A percentile compares a stretch with the other conserved stretches of the same genome.
phyloP scores from a whole-genome alignment of 2,888 invertebrate genomes.

The Baccha elongata region DNA sequence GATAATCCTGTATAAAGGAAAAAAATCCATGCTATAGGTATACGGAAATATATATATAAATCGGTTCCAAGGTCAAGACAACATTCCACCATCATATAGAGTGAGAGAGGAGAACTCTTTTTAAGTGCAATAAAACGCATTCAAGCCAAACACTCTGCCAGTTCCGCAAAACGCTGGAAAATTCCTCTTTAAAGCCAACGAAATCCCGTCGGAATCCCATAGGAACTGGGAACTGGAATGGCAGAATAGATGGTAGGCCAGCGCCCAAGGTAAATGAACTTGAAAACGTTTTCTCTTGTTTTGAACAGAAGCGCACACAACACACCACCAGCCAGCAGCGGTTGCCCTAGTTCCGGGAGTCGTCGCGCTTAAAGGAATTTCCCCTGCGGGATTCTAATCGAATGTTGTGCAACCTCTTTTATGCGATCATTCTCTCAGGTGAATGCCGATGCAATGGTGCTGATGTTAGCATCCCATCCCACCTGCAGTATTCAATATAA shows the following conservation, averaged over 20 bases:
- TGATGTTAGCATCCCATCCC: constrained; percentile 45
- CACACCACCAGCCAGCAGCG: constrained; percentile 36
- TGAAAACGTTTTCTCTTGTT: constrained; percentile 65
- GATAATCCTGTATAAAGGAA: background rate
- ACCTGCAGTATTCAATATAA: constrained; percentile 60
- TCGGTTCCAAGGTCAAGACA: constrained; percentile 56
- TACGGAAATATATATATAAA: constrained; percentile 39
- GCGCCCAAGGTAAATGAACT: constrained; percentile 73
- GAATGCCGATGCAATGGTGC: constrained; percentile 18
- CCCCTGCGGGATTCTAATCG: constrained; percentile 73
- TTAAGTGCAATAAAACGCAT: constrained; percentile 21
- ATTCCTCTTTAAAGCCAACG: constrained; percentile 49
- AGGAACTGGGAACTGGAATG: constrained; percentile 28
- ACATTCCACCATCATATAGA: constrained; percentile 10
- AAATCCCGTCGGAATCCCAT: constrained; percentile 59
- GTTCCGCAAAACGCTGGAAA: constrained; percentile 38
- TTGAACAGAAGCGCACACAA: constrained; percentile 57
- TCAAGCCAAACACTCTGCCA: background rate
- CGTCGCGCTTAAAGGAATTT: constrained; percentile 73
- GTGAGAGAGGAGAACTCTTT: background rate
- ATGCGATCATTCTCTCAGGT: constrained; percentile 47
- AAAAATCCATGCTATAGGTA: background rate
- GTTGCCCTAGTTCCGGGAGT: constrained; percentile 74
- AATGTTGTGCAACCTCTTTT: constrained; percentile 62
- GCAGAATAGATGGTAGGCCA: constrained; percentile 40